These are phyloP conservation scores for Pungitius pungitius DNA, from an alignment of 2,113 vertebrate species.

Conservation along the genomic window DNA sequence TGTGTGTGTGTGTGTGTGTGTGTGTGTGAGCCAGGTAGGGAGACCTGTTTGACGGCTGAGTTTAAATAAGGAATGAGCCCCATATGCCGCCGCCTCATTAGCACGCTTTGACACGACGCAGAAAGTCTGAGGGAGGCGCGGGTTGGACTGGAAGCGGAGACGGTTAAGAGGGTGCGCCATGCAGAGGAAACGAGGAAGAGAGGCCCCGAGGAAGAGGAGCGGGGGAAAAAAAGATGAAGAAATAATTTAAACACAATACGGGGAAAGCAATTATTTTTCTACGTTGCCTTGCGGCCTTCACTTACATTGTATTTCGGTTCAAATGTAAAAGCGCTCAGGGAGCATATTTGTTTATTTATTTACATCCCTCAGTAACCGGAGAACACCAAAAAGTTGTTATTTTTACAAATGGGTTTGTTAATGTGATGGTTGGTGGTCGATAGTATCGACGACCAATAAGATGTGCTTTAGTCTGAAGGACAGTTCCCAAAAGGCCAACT, in stretches of 20 bases:
- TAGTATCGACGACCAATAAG: background rate
- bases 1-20: no score
- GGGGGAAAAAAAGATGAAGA: constrained; percentile 6
- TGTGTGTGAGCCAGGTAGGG: constrained; percentile 57
- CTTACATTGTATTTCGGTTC: constrained; percentile 22
- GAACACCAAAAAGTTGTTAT: background rate
- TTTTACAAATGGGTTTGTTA: background rate
- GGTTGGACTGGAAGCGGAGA: constrained; percentile 33
- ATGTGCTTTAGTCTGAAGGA: background rate
- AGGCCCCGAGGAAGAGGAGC: background rate
- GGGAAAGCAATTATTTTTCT: background rate
- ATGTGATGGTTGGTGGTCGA: background rate
- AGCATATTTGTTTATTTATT: background rate
- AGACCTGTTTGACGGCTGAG: constrained; percentile 52
- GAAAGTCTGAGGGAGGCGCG: constrained; percentile 44
- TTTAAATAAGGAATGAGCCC: constrained; percentile 78
- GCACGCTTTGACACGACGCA: constrained; percentile 58
- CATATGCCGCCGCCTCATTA: constrained; percentile 69
- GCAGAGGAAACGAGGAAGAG: constrained; percentile 16
- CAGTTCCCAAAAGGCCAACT: background rate
- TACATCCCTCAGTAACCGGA: background rate
- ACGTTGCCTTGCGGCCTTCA: background rate
- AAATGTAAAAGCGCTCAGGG: constrained; percentile 12
- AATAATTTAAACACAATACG: constrained; percentile 16
- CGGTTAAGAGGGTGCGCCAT: background rate